Base-by-base conservation (phyloP, 2,797 vertebrate species). In the Falco naumanni region DNA sequence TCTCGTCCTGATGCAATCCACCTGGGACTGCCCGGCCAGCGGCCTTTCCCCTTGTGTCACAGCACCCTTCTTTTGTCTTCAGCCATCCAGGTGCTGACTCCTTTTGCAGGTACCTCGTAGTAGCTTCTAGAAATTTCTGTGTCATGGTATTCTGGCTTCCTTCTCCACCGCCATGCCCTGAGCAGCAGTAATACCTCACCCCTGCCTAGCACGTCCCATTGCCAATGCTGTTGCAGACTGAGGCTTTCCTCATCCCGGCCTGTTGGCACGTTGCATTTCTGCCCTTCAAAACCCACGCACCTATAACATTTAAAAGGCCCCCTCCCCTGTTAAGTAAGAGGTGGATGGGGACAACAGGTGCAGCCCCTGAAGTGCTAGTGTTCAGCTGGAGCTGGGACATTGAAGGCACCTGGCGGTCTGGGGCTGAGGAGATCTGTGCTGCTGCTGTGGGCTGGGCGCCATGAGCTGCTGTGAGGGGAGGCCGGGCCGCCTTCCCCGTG, bases 401-500 rank as follows among this genome's bases (percentile, higher is more conserved):
- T 57, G 18, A 33, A 54, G 29, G 28, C 17, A 9, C 15, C 6
- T 47, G 66, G 16, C 21, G 43, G 10, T 1, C 5, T 20, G 33
- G 28, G 84, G 59, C 48, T 76, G 90, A 47, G 33, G 18, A 13
- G 45, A 11, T 28, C 10, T 37, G n/a, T 28, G 29, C 16, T 47
- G 43, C 26, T 24, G 43, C 26, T 24, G 31, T 20, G 11, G 16
- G 12, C 2, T 5, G 4, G 4, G 37, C 8, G 54, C 24, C 7
- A 3, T 3, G 9, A 13, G 7, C 4, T 1, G 1, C 18, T 37
- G 31, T 3, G 4, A 11, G 1, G 6, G 3, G 19, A 28, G 17
- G 10, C 15, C 17, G 15, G n/a, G 33, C 5, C 6, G 6, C 5
- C 2, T 26, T 75, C 1, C 2, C 2, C 1, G 1, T 5, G 3